Conservation (phyloP, 2,888 invertebrate species). For the Athripsodes cinereus region DNA sequence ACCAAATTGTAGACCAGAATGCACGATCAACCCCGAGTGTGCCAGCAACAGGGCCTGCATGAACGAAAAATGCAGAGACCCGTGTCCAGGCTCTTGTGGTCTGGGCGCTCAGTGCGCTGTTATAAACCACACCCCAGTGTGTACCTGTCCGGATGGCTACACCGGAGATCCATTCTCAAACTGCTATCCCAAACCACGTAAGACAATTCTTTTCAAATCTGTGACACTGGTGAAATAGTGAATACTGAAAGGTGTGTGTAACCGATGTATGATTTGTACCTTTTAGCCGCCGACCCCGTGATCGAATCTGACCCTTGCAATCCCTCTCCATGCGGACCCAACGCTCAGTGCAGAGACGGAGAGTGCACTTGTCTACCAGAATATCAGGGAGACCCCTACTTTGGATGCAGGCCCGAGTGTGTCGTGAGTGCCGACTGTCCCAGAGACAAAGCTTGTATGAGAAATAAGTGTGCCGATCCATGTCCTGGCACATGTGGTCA, state of each 20-base stretch:
- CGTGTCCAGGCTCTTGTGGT: conserved; percentile 64
- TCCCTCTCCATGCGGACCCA: conserved; percentile 66
- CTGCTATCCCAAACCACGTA: conserved; percentile 36
- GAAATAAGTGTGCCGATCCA: conserved; percentile 66
- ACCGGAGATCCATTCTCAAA: conserved; percentile 60
- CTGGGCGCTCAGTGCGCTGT: conserved; percentile 51
- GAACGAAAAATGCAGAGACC: conserved; percentile 56
- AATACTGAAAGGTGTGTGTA: no score
- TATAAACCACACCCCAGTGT: conserved; percentile 59
- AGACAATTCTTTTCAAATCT: conserved; percentile 10
- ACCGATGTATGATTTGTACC: neutral
- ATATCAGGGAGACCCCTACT: conserved; percentile 71
- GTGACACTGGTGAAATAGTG: conserved; percentile 4
- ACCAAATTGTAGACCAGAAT: conserved; percentile 64
- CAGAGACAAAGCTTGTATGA: conserved; percentile 60
- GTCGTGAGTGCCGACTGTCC: conserved; percentile 66
- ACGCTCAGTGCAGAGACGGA: conserved; percentile 63
- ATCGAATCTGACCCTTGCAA: conserved; percentile 53
- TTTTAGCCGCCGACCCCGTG: conserved; percentile 26
- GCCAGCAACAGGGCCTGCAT: conserved; percentile 59
- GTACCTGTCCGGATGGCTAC: conserved; percentile 54
- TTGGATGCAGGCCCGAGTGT: conserved; percentile 73
- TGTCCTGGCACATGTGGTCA: conserved; percentile 70
- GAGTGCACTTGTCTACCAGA: conserved; percentile 65
- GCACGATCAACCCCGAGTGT: conserved; percentile 64